Evolutionary conservation across 1,140 invertebrate species (phyloP).

Genomic region (Antheraea mylitta): DNA sequence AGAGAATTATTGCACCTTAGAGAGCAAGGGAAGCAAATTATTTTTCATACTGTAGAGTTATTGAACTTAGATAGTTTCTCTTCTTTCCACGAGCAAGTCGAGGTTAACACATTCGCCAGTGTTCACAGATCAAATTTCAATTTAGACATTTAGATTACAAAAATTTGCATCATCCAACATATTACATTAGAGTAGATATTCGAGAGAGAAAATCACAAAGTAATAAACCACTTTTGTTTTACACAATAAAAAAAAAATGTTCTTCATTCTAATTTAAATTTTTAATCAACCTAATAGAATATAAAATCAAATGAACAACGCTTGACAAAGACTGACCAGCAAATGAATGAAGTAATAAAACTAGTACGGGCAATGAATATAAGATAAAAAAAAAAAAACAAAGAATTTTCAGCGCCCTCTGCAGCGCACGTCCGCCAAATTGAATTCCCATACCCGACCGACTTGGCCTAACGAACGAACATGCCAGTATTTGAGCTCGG

Average conservation of each 20-base stretch:
- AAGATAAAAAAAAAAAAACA: slow-evolving; percentile 11
- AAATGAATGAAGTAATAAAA: neutral
- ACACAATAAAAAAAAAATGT: too few species aligned
- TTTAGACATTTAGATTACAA: too few species aligned
- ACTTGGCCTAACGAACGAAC: slow-evolving; percentile 29
- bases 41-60: neutral
- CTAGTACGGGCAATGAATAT: neutral
- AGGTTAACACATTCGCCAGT: too few species aligned
- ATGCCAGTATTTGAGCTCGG: slow-evolving; percentile 26
- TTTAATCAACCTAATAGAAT: too few species aligned
- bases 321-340: neutral
- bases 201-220: too few species aligned
- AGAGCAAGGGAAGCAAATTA: neutral
- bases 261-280: too few species aligned
- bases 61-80: neutral
- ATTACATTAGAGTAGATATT: too few species aligned
- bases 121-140: too few species aligned
- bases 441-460: slow-evolving; percentile 24
- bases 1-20: neutral
- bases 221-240: too few species aligned
- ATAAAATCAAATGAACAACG: too few species aligned
- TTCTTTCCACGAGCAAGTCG: neutral
- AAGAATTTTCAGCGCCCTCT: slow-evolving; percentile 5
- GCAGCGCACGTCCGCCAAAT: slow-evolving; percentile 25
- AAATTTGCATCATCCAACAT: too few species aligned